Evolutionary conservation across 2,797 vertebrate genomes (phyloP), one percentile per base, ranked within the genome.

Genomic region (Ctenopoma multispine): DNA sequence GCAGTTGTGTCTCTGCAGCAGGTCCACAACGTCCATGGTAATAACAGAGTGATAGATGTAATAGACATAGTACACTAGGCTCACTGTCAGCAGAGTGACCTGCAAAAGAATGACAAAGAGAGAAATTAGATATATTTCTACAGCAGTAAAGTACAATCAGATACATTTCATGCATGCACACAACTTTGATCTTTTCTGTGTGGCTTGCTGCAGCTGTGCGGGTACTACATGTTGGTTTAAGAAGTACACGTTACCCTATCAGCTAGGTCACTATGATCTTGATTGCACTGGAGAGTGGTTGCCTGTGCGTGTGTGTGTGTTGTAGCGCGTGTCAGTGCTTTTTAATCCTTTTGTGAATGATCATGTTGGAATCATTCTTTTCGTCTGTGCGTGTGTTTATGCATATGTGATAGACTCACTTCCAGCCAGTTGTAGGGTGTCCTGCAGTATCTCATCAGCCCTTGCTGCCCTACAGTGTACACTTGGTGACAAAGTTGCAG

Each of bases 341-440:
- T 38, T 24, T 36, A 21, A 17, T 63, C 9, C 63, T 43, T 48
- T 53, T 40, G 50, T 31, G 9, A 20, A 15, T 36, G 20, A 21
- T 18, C 46, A n/a, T 58, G 10, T 56, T 24, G 4, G 14, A 21
- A 10, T 62, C 55, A 34, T 3, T 34, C 34, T 34, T 48, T 77
- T 29, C 3, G 1, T 5, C 7, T 55, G 7, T 8, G 5, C 56
- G 23, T 9, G 40, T 47, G 9, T 48, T 40, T 17, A 6, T 46
- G 8, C 12, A 21, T 41, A 12, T 46, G 44, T 27, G 10, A 4
- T 7, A 13, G 41, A 77, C 83, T 90, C 70, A 96, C 95, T 89
- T 96, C 93, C 47, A 95, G 73, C 93, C 94, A 96, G 72, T 59
- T 94, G 58, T 80, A 74, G 1, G 90, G 81, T 56, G 72, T 89